Evolutionary conservation across 2,113 vertebrate genomes (phyloP).

Genomic region (Sialia sialis): DNA sequence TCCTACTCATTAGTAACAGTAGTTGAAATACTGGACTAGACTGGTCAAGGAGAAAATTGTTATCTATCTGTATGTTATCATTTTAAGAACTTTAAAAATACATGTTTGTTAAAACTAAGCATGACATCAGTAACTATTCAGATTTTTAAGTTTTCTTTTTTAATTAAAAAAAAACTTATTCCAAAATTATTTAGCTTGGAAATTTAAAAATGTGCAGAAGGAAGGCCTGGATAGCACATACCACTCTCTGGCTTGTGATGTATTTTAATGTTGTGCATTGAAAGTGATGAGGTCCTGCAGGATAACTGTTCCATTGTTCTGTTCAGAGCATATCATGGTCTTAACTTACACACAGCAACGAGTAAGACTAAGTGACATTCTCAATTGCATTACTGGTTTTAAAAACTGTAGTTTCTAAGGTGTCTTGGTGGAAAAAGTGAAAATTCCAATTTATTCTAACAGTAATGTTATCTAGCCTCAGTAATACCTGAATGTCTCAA

Average conservation of each 20-base stretch:
- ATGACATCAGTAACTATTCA: not conserved
- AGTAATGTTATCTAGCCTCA: not conserved
- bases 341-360: not conserved
- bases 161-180: not conserved
- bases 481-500: not conserved
- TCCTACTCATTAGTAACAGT: constrained; percentile 7
- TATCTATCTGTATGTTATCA: not conserved
- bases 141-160: not conserved
- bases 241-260: not conserved
- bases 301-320: not conserved
- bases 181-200: not conserved
- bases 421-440: not conserved
- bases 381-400: not conserved
- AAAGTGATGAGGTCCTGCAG: not conserved
- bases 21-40: not conserved
- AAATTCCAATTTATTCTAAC: not conserved
- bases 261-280: not conserved
- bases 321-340: not conserved
- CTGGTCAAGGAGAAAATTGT: not conserved
- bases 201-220: not conserved
- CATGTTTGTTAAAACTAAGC: not conserved
- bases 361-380: not conserved
- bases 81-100: not conserved
- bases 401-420: not conserved
- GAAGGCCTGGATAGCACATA: not conserved